A percentile compares a stretch with the other conserved stretches of the same genome.
phyloP scores from a whole-genome alignment of 2,888 invertebrate species.

The Eristalinus sepulchralis region DNA sequence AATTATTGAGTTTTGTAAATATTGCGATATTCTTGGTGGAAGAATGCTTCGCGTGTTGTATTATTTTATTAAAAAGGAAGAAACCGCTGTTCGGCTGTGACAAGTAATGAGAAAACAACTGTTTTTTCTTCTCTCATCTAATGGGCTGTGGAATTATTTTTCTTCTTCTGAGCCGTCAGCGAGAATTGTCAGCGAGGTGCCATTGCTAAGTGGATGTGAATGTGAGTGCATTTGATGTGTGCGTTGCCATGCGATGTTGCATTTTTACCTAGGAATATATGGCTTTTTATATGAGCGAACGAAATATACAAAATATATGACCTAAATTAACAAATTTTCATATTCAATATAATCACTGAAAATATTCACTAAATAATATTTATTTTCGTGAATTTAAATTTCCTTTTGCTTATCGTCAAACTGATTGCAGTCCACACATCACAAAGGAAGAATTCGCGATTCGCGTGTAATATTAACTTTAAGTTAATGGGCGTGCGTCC shows the following conservation, averaged over 20 bases:
- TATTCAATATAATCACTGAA: no score
- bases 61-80: conserved; percentile 60
- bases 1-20: conserved; percentile 4
- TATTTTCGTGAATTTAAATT: no score
- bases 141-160: conserved; percentile 38
- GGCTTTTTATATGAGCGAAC: no score
- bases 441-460: no score
- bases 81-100: conserved; percentile 67
- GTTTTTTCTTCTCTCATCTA: conserved; percentile 48
- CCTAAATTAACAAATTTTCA: no score
- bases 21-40: conserved; percentile 26
- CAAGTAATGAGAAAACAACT: conserved; percentile 69
- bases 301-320: no score
- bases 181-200: conserved; percentile 47
- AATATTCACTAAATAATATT: no score
- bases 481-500: no score
- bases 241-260: conserved; percentile 7
- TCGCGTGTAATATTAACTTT: no score
- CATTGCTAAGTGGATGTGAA: conserved; percentile 13
- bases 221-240: conserved; percentile 14
- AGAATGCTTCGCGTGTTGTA: conserved; percentile 37
- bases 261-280: no score
- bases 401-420: no score
- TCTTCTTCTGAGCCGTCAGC: conserved; percentile 2
- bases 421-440: no score